Percentiles rank a stretch among this genome's conserved stretches.
phyloP scores from a whole-genome alignment of 2,113 vertebrate genomes.

The Scomber scombrus region DNA sequence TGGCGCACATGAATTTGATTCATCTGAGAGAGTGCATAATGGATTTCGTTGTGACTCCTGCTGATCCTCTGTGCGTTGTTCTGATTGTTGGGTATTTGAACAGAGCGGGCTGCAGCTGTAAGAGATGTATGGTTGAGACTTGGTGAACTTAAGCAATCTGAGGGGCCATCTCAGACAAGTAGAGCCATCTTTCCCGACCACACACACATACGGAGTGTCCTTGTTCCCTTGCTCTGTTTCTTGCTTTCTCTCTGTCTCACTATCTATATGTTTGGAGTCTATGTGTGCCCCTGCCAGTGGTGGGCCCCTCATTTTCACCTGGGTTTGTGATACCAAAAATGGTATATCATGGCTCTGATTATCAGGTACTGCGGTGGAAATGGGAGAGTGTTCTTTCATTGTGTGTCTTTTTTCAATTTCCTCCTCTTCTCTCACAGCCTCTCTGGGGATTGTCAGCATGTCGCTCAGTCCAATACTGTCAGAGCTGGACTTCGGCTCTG shows the following conservation, averaged over 20 bases:
- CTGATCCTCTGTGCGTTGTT: slow-evolving; percentile 34
- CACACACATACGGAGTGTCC: slow-evolving; percentile 83
- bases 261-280: slow-evolving; percentile 31
- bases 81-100: slow-evolving; percentile 79
- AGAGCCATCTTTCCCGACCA: slow-evolving; percentile 90
- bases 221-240: slow-evolving; percentile 30
- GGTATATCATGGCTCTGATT: slow-evolving; percentile 42
- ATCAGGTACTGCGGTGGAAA: slow-evolving; percentile 41
- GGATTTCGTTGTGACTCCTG: slow-evolving; percentile 44
- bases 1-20: slow-evolving; percentile 39
- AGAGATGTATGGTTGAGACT: slow-evolving; percentile 91
- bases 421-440: slow-evolving; percentile 50
- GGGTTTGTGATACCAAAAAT: slow-evolving; percentile 19
- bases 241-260: slow-evolving; percentile 37
- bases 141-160: slow-evolving; percentile 91
- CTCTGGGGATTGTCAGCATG: slow-evolving; percentile 34
- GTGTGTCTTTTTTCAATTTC: slow-evolving; percentile 57
- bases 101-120: slow-evolving; percentile 94
- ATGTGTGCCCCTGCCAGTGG: slow-evolving; percentile 14
- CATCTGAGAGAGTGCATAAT: slow-evolving; percentile 30
- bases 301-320: slow-evolving; percentile 42
- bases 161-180: slow-evolving; percentile 92
- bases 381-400: slow-evolving; percentile 28
- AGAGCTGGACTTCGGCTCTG: slow-evolving; percentile 48
- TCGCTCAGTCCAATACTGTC: slow-evolving; percentile 36